Percentiles rank a stretch among this genome's conserved stretches.
phyloP scores from a whole-genome alignment of 2,888 invertebrate species.

The Apotomis turbidana region DNA sequence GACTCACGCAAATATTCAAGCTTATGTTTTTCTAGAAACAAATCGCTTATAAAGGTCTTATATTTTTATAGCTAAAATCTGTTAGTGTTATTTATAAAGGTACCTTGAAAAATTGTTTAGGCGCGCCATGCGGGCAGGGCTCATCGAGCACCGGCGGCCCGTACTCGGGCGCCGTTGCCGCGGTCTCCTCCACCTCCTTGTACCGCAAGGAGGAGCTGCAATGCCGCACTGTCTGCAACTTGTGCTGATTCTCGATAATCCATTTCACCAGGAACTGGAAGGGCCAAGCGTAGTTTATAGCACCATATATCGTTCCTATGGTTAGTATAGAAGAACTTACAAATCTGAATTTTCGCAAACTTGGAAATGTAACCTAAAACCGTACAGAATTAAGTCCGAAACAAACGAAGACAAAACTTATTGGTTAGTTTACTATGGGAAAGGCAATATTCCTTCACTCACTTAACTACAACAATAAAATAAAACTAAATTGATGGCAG shows the following conservation, averaged over 20 bases:
- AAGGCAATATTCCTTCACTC: no score
- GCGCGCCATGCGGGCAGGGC: constrained; percentile 66
- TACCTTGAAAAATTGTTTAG: constrained; percentile 85
- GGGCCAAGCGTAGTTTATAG: background rate
- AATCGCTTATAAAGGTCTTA: background rate
- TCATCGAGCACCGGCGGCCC: constrained; percentile 54
- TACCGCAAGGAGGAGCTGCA: constrained; percentile 83
- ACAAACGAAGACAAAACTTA: no score
- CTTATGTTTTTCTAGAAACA: background rate
- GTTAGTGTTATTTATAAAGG: background rate
- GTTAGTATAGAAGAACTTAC: no score
- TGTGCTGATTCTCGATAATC: constrained; percentile 89
- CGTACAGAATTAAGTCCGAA: no score
- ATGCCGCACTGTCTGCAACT: constrained; percentile 84
- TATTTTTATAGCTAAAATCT: no score
- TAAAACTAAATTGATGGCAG: no score
- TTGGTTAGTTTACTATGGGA: no score
- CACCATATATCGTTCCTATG: background rate
- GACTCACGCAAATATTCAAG: no score
- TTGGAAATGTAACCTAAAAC: no score
- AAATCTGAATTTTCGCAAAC: no score
- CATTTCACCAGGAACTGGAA: constrained; percentile 84
- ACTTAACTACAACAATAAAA: no score
- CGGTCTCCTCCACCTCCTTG: constrained; percentile 77
- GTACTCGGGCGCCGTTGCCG: constrained; percentile 56